phyloP scores from a whole-genome alignment of 1,140 invertebrate species.

The Leguminivora glycinivorella region DNA sequence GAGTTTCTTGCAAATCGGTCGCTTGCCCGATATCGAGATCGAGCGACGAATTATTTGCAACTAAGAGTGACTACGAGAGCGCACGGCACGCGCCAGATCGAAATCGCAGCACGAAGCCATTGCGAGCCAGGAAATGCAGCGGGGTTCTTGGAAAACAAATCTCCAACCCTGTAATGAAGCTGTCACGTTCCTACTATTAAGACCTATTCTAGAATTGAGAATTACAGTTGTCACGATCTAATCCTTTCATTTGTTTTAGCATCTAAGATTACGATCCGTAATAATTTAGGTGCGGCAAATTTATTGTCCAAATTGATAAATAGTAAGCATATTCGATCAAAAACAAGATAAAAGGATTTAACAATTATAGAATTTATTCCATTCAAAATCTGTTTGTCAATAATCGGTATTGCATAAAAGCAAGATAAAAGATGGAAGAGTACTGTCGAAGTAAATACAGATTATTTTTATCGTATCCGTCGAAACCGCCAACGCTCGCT shows the following conservation, averaged over 20 bases:
- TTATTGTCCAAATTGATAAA: not conserved
- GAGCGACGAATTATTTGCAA: slow-evolving; percentile 48
- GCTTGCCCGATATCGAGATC: slow-evolving; percentile 45
- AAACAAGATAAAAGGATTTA: slow-evolving; percentile 1
- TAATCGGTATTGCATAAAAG: not conserved
- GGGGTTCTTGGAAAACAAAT: slow-evolving; percentile 41
- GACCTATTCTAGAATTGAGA: slow-evolving; percentile 20
- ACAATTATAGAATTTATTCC: not conserved
- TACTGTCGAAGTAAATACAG: slow-evolving; percentile 15
- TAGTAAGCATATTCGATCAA: not conserved
- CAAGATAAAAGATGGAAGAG: slow-evolving; percentile 25
- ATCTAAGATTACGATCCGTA: not conserved
- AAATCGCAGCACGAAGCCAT: slow-evolving; percentile 52
- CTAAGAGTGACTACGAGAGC: slow-evolving; percentile 40
- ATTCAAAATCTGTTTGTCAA: slow-evolving; percentile 16
- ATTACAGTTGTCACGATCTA: slow-evolving; percentile 12
- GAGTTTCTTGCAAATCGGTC: slow-evolving; percentile 49
- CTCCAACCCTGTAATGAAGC: slow-evolving; percentile 44
- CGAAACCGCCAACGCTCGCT: slow-evolving; percentile 13
- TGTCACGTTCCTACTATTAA: slow-evolving; percentile 38
- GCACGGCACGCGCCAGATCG: slow-evolving; percentile 48
- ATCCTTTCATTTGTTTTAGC: slow-evolving; percentile 16
- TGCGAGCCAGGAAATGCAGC: slow-evolving; percentile 42
- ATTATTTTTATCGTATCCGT: slow-evolving; percentile 29
- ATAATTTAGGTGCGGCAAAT: not conserved